Evolutionary conservation across 2,113 vertebrate genomes (phyloP), one percentile per base, ranked within the genome.

Genomic region (Hippocampus zosterae): DNA sequence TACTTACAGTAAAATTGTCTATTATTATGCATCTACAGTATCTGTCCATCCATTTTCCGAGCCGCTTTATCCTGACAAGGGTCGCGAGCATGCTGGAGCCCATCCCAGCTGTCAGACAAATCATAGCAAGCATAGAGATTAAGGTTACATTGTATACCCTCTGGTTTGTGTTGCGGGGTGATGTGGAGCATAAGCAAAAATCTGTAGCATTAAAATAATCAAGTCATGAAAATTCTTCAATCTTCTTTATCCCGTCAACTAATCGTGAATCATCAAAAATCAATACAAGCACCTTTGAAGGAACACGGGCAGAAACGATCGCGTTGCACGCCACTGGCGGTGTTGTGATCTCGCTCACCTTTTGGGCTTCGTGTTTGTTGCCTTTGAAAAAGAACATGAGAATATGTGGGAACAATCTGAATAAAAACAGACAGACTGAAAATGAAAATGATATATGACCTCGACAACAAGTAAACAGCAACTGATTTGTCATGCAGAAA

Each of bases 391-490:
- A 7, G 10, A 55, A 55, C 18, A 52, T 8, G 19, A 52, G 19
- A 52, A 21, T 2, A n/a, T 19, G 23, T 1, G 9, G 5, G 52
- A 55, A 23, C 8, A 23, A 55, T 55, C 10, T 5, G 29, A 33
- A 67, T 2, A 33, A 6, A 23, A 27, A 44, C 33, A 42, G 5
- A 40, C 37, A 42, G 52, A 42, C 23, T 23, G 2, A 21, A 40
- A 62, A 19, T 23, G 3, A 21, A 63, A 62, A 42, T 23, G 11
- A 42, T 10, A 19, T 50, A 46, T 48, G 23, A 65, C n/a, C 42
- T 63, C 37, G n/a, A 23, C 48, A 52, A 55, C 66, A 18, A 44
- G 33, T 42, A 67, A 72, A 67, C 37, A 37, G 42, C 23, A 46
- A 61, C 41, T 67, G 2, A 8, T 69, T 29, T 62, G 46, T 42